Percentiles rank a stretch among this genome's conserved stretches.
Evolutionary conservation across 2,797 vertebrate genomes (phyloP).

Genomic region (Alfaro cultratus): DNA sequence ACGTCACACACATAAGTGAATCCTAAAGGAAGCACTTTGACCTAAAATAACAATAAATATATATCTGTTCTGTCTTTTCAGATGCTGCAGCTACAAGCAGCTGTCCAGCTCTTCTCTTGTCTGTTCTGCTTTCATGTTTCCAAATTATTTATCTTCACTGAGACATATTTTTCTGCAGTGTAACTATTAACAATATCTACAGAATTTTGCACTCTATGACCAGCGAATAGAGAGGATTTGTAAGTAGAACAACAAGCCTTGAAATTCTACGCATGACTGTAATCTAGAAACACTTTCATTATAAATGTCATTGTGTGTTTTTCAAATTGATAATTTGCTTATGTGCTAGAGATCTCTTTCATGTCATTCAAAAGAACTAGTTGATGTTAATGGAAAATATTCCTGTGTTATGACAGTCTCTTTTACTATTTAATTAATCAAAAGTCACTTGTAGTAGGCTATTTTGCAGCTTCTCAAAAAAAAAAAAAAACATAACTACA

Average conservation of each 20-base stretch:
- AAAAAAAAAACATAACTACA: not conserved
- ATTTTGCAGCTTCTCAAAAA: not conserved
- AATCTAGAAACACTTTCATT: not conserved
- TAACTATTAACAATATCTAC: not conserved
- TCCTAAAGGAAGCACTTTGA: not conserved
- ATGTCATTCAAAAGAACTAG: not conserved
- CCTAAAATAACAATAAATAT: not conserved
- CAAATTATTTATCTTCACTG: conserved; percentile 20
- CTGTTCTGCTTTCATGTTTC: not conserved
- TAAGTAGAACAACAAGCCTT: not conserved
- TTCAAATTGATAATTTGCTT: not conserved
- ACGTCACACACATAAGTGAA: not conserved
- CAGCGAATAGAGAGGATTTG: no score
- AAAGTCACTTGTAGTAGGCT: no score
- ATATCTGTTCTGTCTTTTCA: conserved; percentile 20
- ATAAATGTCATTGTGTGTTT: not conserved
- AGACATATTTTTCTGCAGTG: not conserved
- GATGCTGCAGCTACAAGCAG: conserved; percentile 21
- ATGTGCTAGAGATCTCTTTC: not conserved
- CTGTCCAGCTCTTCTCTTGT: conserved; percentile 6
- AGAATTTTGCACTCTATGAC: not conserved
- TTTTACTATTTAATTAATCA: not conserved
- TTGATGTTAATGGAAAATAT: not conserved
- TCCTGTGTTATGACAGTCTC: not conserved
- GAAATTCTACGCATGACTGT: not conserved